These are phyloP conservation scores for Dicerorhinus sumatrensis DNA, from an alignment of 2,113 vertebrate genomes.

Conservation along the genomic window DNA sequence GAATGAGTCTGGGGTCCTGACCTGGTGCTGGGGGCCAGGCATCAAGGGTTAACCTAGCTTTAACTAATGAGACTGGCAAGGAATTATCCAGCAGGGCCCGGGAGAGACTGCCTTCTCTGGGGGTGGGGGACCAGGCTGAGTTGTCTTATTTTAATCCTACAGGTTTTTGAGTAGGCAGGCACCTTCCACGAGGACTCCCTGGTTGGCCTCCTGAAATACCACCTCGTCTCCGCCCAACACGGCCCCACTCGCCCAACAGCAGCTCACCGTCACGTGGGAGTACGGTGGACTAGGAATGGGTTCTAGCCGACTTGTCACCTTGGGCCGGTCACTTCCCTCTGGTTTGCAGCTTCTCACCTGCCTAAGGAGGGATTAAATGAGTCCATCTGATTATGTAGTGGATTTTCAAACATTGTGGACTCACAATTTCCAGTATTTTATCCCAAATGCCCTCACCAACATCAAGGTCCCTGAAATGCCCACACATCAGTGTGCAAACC, in stretches of 20 bases:
- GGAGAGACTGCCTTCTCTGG: neutral
- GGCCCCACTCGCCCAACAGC: rapidly evolving
- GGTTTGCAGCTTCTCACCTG: neutral
- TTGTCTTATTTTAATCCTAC: neutral
- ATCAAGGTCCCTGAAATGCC: neutral
- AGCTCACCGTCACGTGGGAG: too few species aligned
- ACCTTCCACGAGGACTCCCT: neutral
- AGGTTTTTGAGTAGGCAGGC: neutral
- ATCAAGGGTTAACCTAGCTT: neutral
- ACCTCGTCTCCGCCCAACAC: neutral
- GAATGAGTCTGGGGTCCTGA: neutral
- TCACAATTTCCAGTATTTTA: neutral
- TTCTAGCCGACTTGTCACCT: neutral
- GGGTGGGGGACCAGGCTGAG: neutral
- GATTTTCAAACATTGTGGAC: neutral
- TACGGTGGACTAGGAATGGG: rapidly evolving
- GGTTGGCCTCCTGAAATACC: neutral
- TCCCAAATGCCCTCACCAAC: neutral
- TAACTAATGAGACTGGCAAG: neutral
- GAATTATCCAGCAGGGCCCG: neutral
- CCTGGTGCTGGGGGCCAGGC: neutral
- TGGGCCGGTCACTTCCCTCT: neutral
- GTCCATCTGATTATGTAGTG: neutral
- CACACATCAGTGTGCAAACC: neutral
- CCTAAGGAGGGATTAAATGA: neutral